phyloP scores from a whole-genome alignment of 2,113 vertebrate species.

The Chaenocephalus aceratus region DNA sequence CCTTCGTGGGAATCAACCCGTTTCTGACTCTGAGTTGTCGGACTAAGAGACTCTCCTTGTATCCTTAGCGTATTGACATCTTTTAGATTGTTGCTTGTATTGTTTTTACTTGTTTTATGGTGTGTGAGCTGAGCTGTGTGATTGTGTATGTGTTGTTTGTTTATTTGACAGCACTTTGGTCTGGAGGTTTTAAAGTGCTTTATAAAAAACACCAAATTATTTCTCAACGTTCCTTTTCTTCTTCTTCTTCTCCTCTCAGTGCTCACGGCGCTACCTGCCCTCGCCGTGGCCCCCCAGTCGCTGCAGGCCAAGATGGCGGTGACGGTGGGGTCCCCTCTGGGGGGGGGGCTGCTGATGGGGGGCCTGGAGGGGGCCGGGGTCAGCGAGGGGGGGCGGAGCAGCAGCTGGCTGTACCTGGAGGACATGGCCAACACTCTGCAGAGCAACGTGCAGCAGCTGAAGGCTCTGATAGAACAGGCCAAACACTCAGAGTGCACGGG shows the following conservation, averaged over 20 bases:
- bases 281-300: constrained; percentile 87
- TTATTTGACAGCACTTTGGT: too few species aligned
- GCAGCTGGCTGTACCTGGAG: constrained; percentile 94
- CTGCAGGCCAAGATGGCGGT: constrained; percentile 86
- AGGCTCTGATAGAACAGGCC: constrained; percentile 92
- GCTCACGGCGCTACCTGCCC: constrained; percentile 89
- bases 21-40: too few species aligned
- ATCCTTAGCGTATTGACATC: too few species aligned
- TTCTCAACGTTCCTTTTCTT: neutral
- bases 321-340: constrained; percentile 12
- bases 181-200: too few species aligned
- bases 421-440: constrained; percentile 93
- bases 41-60: neutral
- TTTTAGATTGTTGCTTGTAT: too few species aligned
- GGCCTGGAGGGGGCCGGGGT: constrained; percentile 84
- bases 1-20: too few species aligned
- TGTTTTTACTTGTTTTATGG: too few species aligned
- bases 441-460: constrained; percentile 94
- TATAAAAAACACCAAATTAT: neutral
- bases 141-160: too few species aligned
- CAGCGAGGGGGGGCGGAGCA: constrained; percentile 80
- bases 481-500: constrained; percentile 77
- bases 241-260: constrained; percentile 74
- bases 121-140: too few species aligned
- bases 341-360: constrained; percentile 67